Conservation (phyloP, 2,888 invertebrate species). For the Lycaena phlaeas region DNA sequence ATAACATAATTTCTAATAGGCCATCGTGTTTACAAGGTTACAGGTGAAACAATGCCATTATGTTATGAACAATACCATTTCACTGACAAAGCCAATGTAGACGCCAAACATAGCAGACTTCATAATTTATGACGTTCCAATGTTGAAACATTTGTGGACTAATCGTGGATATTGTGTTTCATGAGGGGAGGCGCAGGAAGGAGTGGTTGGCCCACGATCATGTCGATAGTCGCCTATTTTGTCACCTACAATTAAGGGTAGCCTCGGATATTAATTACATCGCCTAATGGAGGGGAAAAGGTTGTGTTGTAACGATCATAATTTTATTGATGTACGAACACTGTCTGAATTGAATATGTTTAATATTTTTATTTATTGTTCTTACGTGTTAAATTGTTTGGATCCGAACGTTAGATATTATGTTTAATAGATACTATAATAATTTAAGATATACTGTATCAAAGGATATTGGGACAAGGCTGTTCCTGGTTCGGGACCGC, state of each 20-base stretch:
- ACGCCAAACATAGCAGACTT: constrained; percentile 31
- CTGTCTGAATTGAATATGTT: too few relatives aligned
- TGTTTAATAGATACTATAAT: too few relatives aligned
- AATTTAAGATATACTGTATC: too few relatives aligned
- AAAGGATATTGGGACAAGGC: too few relatives aligned
- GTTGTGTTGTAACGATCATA: constrained; percentile 22
- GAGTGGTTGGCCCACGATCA: constrained; percentile 47
- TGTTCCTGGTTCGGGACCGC: too few relatives aligned
- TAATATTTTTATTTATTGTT: too few relatives aligned
- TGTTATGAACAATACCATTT: constrained; percentile 44
- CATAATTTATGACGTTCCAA: constrained; percentile 46
- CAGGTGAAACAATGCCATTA: constrained; percentile 48
- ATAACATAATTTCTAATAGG: constrained; percentile 13
- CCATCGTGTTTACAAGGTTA: constrained; percentile 25
- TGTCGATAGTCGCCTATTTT: constrained; percentile 39
- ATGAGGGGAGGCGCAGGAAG: constrained; percentile 24
- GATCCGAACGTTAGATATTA: too few relatives aligned
- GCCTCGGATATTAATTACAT: constrained; percentile 66
- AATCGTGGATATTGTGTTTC: constrained; percentile 26
- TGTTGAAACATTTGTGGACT: constrained; percentile 35
- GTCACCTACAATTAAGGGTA: constrained; percentile 59
- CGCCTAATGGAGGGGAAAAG: constrained; percentile 58
- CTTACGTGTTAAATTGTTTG: too few relatives aligned
- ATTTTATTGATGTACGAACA: background rate
- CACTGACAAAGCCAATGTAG: constrained; percentile 29